Evolutionary conservation across 1,140 invertebrate species (phyloP).

Genomic region (Drosophila kepulauana): DNA sequence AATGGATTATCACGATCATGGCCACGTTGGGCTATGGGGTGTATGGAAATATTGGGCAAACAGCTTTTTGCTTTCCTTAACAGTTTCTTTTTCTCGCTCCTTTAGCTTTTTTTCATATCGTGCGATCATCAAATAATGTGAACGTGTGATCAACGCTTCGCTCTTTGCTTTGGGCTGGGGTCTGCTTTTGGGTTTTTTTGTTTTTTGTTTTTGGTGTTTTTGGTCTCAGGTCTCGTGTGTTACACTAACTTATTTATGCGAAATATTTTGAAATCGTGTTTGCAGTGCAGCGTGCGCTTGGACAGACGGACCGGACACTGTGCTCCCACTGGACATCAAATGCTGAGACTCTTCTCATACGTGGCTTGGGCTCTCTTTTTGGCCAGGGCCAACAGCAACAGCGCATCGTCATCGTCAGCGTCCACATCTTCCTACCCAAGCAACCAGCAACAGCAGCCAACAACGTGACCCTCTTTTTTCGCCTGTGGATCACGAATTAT

Average conservation of each 20-base stretch:
- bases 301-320: constrained; percentile 39
- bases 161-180: constrained; percentile 22
- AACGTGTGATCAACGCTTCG: constrained; percentile 83
- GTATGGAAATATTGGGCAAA: constrained; percentile 78
- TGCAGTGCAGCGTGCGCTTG: constrained; percentile 76
- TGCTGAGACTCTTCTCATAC: constrained; percentile 41
- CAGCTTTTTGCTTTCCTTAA: constrained; percentile 54
- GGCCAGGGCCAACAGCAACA: constrained; percentile 57
- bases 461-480: constrained; percentile 85
- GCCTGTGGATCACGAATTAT: constrained; percentile 84
- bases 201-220: background rate
- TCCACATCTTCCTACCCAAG: constrained; percentile 53
- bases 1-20: constrained; percentile 85
- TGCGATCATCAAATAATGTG: constrained; percentile 84
- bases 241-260: constrained; percentile 85
- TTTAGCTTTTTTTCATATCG: constrained; percentile 73
- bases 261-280: constrained; percentile 84
- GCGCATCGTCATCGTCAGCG: constrained; percentile 38
- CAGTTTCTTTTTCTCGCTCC: constrained; percentile 44
- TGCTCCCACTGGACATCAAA: constrained; percentile 42
- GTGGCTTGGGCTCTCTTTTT: constrained; percentile 43
- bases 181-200: constrained; percentile 7
- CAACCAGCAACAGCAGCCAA: constrained; percentile 39
- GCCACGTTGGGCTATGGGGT: constrained; percentile 31
- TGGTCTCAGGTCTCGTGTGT: constrained; percentile 65